Evolutionary conservation across 2,888 invertebrate species (phyloP).

Genomic region (Girardia tigrina): DNA sequence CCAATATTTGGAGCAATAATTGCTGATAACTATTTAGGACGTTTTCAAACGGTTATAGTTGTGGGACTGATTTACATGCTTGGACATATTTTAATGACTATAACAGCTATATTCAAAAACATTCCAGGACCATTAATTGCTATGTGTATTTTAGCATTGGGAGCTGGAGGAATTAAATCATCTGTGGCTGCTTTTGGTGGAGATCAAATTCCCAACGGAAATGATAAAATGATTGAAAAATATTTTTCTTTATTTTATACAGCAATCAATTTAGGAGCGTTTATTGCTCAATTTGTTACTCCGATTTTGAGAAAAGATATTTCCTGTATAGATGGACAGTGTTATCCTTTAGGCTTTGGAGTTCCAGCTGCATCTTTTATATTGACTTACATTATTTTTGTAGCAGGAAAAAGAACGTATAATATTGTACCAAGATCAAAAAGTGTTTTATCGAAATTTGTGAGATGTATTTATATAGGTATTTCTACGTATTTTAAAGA

Average conservation of each 20-base stretch:
- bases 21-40: slow-evolving; percentile 67
- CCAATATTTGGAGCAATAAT: slow-evolving; percentile 78
- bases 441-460: slow-evolving; percentile 64
- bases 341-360: slow-evolving; percentile 61
- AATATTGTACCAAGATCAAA: slow-evolving; percentile 54
- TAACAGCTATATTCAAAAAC: slow-evolving; percentile 32
- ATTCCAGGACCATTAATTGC: slow-evolving; percentile 57
- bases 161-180: slow-evolving; percentile 87
- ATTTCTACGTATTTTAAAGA: slow-evolving; percentile 20
- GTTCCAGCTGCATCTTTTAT: slow-evolving; percentile 73
- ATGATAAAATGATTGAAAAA: slow-evolving; percentile 62
- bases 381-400: slow-evolving; percentile 52
- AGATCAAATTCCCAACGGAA: slow-evolving; percentile 66
- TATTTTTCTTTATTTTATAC: slow-evolving; percentile 86
- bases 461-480: slow-evolving; percentile 56
- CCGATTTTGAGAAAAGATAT: slow-evolving; percentile 41
- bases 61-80: slow-evolving; percentile 34
- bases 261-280: slow-evolving; percentile 59
- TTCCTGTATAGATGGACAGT: slow-evolving; percentile 44
- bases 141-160: slow-evolving; percentile 65
- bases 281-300: slow-evolving; percentile 23
- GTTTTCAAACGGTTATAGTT: slow-evolving; percentile 34
- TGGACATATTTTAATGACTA: slow-evolving; percentile 31
- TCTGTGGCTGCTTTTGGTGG: slow-evolving; percentile 88
- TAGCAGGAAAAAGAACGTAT: slow-evolving; percentile 28